phyloP scores from a whole-genome alignment of 2,888 invertebrate species.

The Cryptocephalus primarius region DNA sequence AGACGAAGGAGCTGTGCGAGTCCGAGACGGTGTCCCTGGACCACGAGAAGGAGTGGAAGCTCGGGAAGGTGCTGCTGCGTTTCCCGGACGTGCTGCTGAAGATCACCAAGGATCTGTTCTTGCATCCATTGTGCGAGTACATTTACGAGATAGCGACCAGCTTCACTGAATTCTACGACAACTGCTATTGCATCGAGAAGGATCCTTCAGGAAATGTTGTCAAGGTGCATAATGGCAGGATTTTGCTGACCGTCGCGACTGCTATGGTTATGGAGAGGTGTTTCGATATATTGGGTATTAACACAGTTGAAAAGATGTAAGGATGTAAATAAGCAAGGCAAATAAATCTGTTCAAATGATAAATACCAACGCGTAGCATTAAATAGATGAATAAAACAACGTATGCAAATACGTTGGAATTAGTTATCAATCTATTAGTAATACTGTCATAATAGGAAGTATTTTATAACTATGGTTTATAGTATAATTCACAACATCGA shows the following conservation, averaged over 20 bases:
- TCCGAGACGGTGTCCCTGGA: slow-evolving; percentile 55
- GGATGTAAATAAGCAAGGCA: slow-evolving; percentile 3
- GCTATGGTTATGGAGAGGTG: slow-evolving; percentile 78
- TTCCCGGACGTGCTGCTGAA: slow-evolving; percentile 81
- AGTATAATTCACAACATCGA: too few species aligned
- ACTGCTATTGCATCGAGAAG: slow-evolving; percentile 94
- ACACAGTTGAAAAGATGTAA: slow-evolving; percentile 88
- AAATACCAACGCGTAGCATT: too few species aligned
- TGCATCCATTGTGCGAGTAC: slow-evolving; percentile 89
- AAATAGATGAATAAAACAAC: too few species aligned
- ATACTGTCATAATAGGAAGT: too few species aligned
- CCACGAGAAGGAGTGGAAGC: slow-evolving; percentile 90
- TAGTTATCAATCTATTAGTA: too few species aligned
- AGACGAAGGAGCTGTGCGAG: slow-evolving; percentile 50
- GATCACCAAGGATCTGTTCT: slow-evolving; percentile 67
- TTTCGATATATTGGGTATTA: slow-evolving; percentile 84
- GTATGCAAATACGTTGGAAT: too few species aligned
- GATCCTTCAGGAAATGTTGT: slow-evolving; percentile 69
- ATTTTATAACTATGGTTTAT: too few species aligned
- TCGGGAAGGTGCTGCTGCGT: slow-evolving; percentile 75
- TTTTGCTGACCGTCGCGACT: slow-evolving; percentile 87
- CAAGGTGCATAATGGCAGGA: slow-evolving; percentile 74
- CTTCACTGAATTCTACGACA: slow-evolving; percentile 96
- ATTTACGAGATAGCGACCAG: slow-evolving; percentile 87
- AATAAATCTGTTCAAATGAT: neutral